phyloP scores from a whole-genome alignment of 2,797 vertebrate genomes.

The Poeciliopsis gracilis region DNA sequence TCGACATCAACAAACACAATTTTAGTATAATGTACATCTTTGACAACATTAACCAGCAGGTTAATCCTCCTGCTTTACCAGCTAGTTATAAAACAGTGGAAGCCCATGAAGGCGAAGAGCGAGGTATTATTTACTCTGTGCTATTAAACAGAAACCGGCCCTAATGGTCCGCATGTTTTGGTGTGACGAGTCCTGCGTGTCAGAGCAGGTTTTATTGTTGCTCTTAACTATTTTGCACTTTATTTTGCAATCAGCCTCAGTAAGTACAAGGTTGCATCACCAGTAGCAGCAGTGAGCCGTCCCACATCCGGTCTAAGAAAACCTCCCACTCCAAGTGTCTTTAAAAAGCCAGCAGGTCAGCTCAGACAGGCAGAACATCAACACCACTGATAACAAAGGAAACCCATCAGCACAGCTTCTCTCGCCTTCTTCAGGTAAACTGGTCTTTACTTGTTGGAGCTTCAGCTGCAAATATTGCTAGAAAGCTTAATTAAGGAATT shows the following conservation, averaged over 20 bases:
- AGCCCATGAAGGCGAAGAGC: background rate
- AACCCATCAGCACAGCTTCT: background rate
- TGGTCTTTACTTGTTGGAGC: background rate
- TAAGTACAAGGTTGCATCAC: conserved; percentile 63
- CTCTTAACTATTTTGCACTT: background rate
- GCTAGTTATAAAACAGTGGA: background rate
- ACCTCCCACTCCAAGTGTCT: background rate
- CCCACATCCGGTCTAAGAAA: conserved; percentile 50
- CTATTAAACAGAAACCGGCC: background rate
- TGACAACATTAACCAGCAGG: too few relatives aligned
- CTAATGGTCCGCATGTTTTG: background rate
- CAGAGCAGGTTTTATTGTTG: background rate
- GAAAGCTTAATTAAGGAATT: background rate
- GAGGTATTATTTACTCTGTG: background rate
- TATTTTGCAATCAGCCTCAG: conserved; percentile 11
- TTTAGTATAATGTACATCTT: too few relatives aligned
- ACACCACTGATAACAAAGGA: conserved; percentile 15
- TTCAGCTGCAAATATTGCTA: background rate
- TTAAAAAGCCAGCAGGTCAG: conserved; percentile 19
- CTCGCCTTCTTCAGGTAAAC: conserved; percentile 52
- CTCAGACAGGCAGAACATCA: conserved; percentile 22
- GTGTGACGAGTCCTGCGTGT: background rate
- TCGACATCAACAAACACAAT: too few relatives aligned
- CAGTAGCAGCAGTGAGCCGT: rapidly evolving
- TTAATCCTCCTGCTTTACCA: background rate